Base-by-base conservation (phyloP, 2,888 invertebrate genomes). In the Diarsia mendica region DNA sequence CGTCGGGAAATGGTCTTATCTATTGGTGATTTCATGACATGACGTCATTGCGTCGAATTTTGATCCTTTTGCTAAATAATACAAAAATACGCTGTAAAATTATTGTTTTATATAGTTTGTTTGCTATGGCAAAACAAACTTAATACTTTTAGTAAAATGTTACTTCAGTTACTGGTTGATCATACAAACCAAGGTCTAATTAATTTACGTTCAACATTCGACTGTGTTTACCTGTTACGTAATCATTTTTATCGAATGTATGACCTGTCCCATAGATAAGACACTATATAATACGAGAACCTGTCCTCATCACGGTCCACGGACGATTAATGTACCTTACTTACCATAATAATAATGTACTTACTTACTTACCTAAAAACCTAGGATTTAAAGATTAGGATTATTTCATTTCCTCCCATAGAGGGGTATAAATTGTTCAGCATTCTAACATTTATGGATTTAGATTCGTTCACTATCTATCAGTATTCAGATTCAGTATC, bases 401-500 rank as follows among this genome's bases (percentile, higher is more conserved):
- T 44, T 33, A 39, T 48, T 48, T 33, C 3, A 64, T 23, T 58
- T 15, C n/a, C 11, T 46, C 8, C 11, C 20, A 58, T 61, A 55
- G 10, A 39, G 44, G n/a, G n/a, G 5, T 51, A 9, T 53, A n/a
- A 64, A 39, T 46, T 20, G 23, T 33, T 20, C 53, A 63, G 28
- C 46, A 39, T 63, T 53, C 3, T 49, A 55, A 28, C 13, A 39
- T 63, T 28, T 9, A 48, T 46, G 51, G 48, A 13, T 53, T 46
- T 58, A n/a, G 11, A 49, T 55, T 58, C 48, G 51, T 83, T 49
- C 58, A 13, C 0, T 66, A 70, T 65, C 48, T 69, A 69, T 71
- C 28, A 33, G 33, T 44, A 44, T 8, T n/a, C 84, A 77, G 77
- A 87, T 69, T 44, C 84, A 78, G 77, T 84, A 71, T 77, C 18